These are phyloP conservation scores for Rhagoletis pomonella DNA, from an alignment of 1,140 invertebrate species.

Conservation along the genomic window DNA sequence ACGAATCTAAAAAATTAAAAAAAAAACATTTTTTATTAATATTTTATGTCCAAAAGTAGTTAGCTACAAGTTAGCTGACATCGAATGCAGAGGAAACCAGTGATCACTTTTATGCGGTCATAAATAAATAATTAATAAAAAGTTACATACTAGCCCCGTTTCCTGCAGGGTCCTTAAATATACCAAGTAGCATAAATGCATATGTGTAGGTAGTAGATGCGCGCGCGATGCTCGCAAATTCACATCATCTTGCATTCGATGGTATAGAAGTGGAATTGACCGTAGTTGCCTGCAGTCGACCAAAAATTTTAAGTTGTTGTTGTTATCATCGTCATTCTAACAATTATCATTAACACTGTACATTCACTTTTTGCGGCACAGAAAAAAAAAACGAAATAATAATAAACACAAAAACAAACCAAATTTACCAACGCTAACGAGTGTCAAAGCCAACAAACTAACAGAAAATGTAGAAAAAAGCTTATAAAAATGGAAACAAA, in stretches of 20 bases:
- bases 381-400: background rate
- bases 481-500: too few relatives aligned
- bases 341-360: background rate
- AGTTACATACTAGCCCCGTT: too few relatives aligned
- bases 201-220: background rate
- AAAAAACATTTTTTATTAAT: too few relatives aligned
- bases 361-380: slow-evolving; percentile 23
- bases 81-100: too few relatives aligned
- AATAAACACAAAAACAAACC: background rate
- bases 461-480: background rate
- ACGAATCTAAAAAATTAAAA: background rate
- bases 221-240: background rate
- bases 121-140: too few relatives aligned
- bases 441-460: slow-evolving; percentile 34
- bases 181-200: background rate
- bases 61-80: too few relatives aligned
- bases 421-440: background rate
- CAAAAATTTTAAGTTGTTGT: slow-evolving; percentile 52
- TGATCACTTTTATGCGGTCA: too few relatives aligned
- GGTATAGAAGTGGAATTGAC: background rate
- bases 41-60: too few relatives aligned
- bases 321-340: slow-evolving; percentile 50
- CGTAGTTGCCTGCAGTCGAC: background rate
- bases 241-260: background rate
- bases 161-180: too few relatives aligned